These are phyloP conservation scores for Eupithecia vulgata DNA, from an alignment of 2,888 invertebrate genomes.

Conservation along the genomic window DNA sequence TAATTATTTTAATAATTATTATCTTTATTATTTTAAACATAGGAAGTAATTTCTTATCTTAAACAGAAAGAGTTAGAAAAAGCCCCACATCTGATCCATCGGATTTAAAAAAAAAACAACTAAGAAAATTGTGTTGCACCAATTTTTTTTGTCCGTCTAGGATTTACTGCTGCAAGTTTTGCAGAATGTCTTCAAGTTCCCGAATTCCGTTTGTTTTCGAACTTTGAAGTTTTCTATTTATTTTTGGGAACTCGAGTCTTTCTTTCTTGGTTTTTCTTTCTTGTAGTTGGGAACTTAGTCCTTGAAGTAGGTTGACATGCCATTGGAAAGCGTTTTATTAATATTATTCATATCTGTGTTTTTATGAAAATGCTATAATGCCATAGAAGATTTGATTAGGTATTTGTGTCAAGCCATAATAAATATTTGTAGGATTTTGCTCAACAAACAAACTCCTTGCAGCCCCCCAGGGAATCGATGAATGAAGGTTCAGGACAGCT, in stretches of 20 bases:
- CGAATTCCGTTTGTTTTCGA: conserved; percentile 18
- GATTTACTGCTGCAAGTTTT: conserved; percentile 18
- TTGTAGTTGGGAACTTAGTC: not conserved
- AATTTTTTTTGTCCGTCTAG: not conserved
- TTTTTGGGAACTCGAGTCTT: conserved; percentile 25
- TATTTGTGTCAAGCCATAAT: no score
- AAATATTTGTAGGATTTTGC: no score
- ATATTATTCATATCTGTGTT: no score
- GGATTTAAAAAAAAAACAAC: not conserved
- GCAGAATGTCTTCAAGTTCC: conserved; percentile 12
- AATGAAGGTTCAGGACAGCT: no score
- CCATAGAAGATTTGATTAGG: no score
- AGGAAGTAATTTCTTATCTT: no score
- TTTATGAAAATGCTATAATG: no score
- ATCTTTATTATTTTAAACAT: no score
- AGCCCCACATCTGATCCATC: not conserved
- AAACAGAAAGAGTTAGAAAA: no score
- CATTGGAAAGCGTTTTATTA: not conserved
- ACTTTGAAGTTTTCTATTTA: conserved; percentile 8
- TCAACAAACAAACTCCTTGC: no score
- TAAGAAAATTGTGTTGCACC: not conserved
- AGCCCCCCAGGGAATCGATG: no score
- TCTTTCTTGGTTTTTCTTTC: not conserved
- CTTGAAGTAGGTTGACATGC: not conserved
- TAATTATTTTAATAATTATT: no score